A percentile compares a stretch with the other conserved stretches of the same genome.
phyloP scores from a whole-genome alignment of 30 jellyfish, hydroid and myxozoan genomes.

The Catostylus mosaicus region DNA sequence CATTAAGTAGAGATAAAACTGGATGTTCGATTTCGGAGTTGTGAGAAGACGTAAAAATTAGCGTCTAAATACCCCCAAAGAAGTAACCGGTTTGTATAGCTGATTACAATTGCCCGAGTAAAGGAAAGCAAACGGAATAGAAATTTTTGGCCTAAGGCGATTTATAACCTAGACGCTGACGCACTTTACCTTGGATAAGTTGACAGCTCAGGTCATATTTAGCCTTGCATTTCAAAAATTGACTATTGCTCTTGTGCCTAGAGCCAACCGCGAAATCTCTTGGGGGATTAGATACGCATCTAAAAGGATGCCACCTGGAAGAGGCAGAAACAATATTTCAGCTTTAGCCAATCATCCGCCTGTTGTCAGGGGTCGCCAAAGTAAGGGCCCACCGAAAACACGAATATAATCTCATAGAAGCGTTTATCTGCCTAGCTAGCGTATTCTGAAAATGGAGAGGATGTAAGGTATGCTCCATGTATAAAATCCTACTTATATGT shows the following conservation, averaged over 20 bases:
- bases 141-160: not conserved
- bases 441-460: no score
- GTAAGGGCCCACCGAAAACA: no score
- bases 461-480: no score
- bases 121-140: not conserved
- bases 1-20: constrained; percentile 18
- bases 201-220: not conserved
- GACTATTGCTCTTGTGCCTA: not conserved
- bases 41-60: constrained; percentile 32
- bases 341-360: no score
- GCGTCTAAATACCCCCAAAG: not conserved
- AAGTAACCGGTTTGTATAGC: constrained; percentile 22
- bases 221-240: not conserved
- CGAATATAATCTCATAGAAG: no score
- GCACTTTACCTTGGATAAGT: not conserved
- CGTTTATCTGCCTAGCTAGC: no score
- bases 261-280: not conserved
- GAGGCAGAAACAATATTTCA: not conserved
- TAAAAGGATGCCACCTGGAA: not conserved
- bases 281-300: not conserved
- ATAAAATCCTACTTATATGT: no score
- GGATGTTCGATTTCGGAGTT: constrained; percentile 5
- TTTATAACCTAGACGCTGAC: not conserved
- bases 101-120: not conserved
- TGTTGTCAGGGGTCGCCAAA: no score